Evolutionary conservation across 2,888 invertebrate species (phyloP), one percentile per base, ranked within the genome.

Genomic region (Amblyjoppa fuscipennis): DNA sequence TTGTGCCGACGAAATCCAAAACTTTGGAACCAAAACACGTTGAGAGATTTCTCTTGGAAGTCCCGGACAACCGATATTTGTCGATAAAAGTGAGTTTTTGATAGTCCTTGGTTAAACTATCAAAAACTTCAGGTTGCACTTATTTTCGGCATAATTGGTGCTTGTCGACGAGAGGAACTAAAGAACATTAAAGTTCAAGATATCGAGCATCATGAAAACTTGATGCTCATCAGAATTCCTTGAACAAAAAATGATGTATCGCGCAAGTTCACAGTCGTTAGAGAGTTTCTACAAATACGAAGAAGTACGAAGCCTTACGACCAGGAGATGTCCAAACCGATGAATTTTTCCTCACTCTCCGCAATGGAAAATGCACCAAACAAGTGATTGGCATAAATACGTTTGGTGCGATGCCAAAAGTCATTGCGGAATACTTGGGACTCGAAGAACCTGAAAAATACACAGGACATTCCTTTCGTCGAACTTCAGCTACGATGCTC

Each of bases 121-220:
- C 7, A 56, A 56, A 20, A 6, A 20, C 20, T 56, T 9, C 56
- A 56, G 56, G 56, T 20, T 3, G 56, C 56, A 6, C 2, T 56
- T n/a, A 56, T 56, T 20, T n/a, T 56, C 20, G 56, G 56, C n/a
- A 20, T 56, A 56, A 74, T 38, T 59, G 87, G 88, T 51, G 89
- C 87, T 38, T 89, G 87, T 41, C 76, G 88, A 41, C 25, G 84
- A 53, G 68, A 87, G 45, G 89, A 90, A 68, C 70, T 90, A 25
- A 53, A 76, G 9, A 86, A 87, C 7, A 66, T 90, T 25, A 78
- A 69, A 16, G 41, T 83, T 9, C 53, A 83, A 34, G 87, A 89
- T 59, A 79, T 89, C 13, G 56, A 81, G 69, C 66, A 83, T 28
- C 59, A 59, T 11, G 11, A 25, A 28, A 28, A 59, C 28, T 25